Evolutionary conservation across 2,797 vertebrate species (phyloP), one percentile per base, ranked within the genome.

Genomic region (Enteromius radiatus): DNA sequence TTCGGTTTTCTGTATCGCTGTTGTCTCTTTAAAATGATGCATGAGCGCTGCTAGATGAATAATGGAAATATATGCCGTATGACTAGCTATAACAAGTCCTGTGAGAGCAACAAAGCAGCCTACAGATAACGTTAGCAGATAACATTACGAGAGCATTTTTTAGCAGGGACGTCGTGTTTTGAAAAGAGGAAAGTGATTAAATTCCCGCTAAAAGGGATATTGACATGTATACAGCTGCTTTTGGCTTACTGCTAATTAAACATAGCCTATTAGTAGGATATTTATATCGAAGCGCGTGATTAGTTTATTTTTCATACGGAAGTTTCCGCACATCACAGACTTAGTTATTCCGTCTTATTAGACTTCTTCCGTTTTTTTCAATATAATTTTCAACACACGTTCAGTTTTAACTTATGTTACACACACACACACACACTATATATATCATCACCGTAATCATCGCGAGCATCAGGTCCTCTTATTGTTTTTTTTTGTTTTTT

Each of bases 1-100:
- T 74, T 82, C 49, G 84, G 41, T 33, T 78, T 36, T 67, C 23
- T 49, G 52, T 28, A 52, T 73, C 31, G 41, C 28, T 49, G 77
- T 65, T 61, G 52, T 76, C n/a, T 73, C 47, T 80, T 26, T 26
- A 19, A 21, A 49, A 61, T 79, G 45, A 82, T 85, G 80, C 76
- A 69, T 31, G 33, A 31, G 61, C 38, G 14, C 61, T 78, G 61
- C 56, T 74, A 61, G 59, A 78, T 78, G 59, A 65, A 71, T 61
- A 67, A 78, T 74, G 38, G 21, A 84, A 86, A 63, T 21, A n/a
- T 63, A 19, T 23, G 38, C 41, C 12, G 23, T 21, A 38, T 47
- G 28, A 49, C 3, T 28, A 61, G 59, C 52, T 0, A 17, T 33
- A 69, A 63, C 41, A 31, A 69, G 26, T 52, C 28, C 33, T 28